Evolutionary conservation across 2,888 invertebrate genomes (phyloP), one percentile per base, ranked within the genome.

Genomic region (Sipha maydis): DNA sequence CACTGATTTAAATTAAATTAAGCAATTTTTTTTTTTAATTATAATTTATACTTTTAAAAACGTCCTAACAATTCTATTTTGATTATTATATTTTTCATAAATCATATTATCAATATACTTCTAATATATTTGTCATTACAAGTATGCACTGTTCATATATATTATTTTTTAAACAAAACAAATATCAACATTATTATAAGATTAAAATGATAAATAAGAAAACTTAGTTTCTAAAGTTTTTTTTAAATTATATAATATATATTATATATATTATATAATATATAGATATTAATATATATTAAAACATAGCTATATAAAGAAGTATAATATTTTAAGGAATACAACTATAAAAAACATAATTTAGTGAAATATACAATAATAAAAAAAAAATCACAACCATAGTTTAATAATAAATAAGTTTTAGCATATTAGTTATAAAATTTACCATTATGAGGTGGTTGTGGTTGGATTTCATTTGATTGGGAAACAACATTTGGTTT

Each of bases 381-480:
- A 5, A 69, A 48, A 48, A 85, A 79, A 85, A 85, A 69, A 69
- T 54, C 48, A 85, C 85, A 69, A 41, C 76, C 54, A 19, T 85
- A 78, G 25, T 48, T 85, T 77, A 25, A 48, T 69, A 48, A 48
- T 69, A 48, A 31, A 17, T 31, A 82, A n/a, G 41, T 9, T 31
- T 17, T 48, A 76, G 21, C 8, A 48, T 78, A 78, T 69, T 78
- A 77, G 9, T 69, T 85, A 0, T 34, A 54, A 78, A 85, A 85
- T 80, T 88, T 88, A 88, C 88, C 88, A 82, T 80, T 80, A 82
- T 88, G 88, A 73, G 80, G 34, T 41, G 75, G 71, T 38, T 28
- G 84, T 31, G 38, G 31, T 73, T 25, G 48, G 9, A 61, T 34
- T 76, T 82, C 88, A 82, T 17, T 75, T 41, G 80, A 38, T 34